phyloP scores from a whole-genome alignment of 1,140 invertebrate species.

The Lepidurus couesii region DNA sequence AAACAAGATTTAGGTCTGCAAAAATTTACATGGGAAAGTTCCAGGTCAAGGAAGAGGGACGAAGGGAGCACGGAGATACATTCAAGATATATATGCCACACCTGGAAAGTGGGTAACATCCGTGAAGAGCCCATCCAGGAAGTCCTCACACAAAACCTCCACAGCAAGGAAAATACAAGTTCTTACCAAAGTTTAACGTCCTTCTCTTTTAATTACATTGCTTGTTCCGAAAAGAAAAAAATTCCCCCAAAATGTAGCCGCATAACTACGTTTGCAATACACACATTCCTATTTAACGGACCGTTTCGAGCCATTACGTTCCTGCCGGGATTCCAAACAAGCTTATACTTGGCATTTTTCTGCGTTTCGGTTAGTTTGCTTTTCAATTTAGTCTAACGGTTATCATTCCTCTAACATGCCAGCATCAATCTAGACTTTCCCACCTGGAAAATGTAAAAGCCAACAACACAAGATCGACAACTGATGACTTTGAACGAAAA shows the following conservation, averaged over 20 bases:
- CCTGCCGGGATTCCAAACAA: neutral
- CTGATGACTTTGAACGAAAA: neutral
- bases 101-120: constrained; percentile 21
- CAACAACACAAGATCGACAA: no score
- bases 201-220: no score
- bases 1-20: neutral
- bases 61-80: neutral
- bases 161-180: no score
- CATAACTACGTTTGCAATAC: no score
- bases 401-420: neutral
- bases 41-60: constrained; percentile 14
- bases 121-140: neutral
- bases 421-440: no score
- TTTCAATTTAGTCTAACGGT: neutral
- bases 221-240: no score
- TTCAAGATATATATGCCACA: neutral
- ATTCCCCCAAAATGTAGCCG: no score
- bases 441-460: no score
- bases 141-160: neutral
- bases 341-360: neutral
- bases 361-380: neutral
- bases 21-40: constrained; percentile 16
- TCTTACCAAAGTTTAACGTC: no score
- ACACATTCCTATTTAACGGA: no score
- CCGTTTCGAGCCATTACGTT: no score